phyloP scores from a whole-genome alignment of 2,888 invertebrate species.

The Pogonocherus hispidulus region DNA sequence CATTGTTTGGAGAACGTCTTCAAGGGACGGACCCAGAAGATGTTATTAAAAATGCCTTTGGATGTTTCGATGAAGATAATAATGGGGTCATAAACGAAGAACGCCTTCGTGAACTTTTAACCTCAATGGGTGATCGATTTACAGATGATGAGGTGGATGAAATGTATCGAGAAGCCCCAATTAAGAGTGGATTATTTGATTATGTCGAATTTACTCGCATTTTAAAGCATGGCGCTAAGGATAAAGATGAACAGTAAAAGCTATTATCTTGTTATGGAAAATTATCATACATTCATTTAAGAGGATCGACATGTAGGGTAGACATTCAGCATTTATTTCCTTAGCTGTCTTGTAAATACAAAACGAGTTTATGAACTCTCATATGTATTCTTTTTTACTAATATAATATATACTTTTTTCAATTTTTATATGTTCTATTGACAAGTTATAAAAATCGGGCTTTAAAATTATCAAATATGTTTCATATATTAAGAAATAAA shows the following conservation, averaged over 20 bases:
- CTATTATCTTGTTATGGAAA: too few species aligned
- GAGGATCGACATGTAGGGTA: conserved; percentile 2
- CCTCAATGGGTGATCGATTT: conserved; percentile 97
- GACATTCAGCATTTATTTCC: conserved; percentile 3
- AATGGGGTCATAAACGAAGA: conserved; percentile 94
- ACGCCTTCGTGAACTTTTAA: conserved; percentile 92
- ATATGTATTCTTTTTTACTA: conserved; percentile 6
- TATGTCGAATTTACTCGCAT: conserved; percentile 99
- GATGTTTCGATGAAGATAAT: conserved; percentile 99
- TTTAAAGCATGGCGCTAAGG: conserved; percentile 98
- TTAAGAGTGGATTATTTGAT: conserved; percentile 94
- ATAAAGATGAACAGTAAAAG: conserved; percentile 96
- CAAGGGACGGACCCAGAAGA: conserved; percentile 99
- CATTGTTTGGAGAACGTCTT: conserved; percentile 96
- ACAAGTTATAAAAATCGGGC: too few species aligned
- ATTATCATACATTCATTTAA: too few species aligned
- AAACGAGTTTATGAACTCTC: conserved; percentile 7
- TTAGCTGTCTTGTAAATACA: conserved; percentile 12
- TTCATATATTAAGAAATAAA: too few species aligned
- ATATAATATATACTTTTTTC: conserved; percentile 17
- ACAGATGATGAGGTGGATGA: conserved; percentile 99
- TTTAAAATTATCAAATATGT: too few species aligned
- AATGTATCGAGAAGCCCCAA: conserved; percentile 98
- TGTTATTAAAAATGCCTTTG: conserved; percentile 99
- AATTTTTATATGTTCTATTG: neutral